Percentiles rank a stretch among this genome's conserved stretches.
These are phyloP conservation scores for Lerema accius DNA, from an alignment of 1,140 invertebrate species.

Conservation along the genomic window DNA sequence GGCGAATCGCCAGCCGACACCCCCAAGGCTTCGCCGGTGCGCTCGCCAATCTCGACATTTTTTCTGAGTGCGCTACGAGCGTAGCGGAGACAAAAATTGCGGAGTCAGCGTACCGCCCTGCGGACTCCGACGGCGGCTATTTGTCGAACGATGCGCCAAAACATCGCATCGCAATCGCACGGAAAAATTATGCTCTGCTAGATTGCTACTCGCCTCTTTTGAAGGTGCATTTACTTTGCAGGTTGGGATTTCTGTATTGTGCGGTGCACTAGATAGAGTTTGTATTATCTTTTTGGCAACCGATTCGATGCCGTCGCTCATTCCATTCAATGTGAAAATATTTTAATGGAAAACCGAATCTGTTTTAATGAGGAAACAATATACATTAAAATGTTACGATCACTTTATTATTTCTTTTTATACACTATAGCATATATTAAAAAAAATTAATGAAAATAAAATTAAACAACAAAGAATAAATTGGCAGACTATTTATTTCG, in stretches of 20 bases:
- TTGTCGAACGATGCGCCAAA: slow-evolving; percentile 80
- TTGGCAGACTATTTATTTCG: no score
- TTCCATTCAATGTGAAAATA: slow-evolving; percentile 59
- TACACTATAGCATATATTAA: no score
- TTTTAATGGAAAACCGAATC: slow-evolving; percentile 46
- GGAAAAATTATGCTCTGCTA: slow-evolving; percentile 75
- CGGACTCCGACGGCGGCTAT: slow-evolving; percentile 72
- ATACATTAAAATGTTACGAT: slow-evolving; percentile 9
- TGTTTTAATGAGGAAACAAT: slow-evolving; percentile 38
- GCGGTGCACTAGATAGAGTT: slow-evolving; percentile 65
- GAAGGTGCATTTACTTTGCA: slow-evolving; percentile 73
- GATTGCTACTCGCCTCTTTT: slow-evolving; percentile 72
- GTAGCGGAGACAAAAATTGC: slow-evolving; percentile 62
- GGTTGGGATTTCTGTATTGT: slow-evolving; percentile 69
- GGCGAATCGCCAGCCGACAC: slow-evolving; percentile 68
- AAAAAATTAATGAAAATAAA: no score
- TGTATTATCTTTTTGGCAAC: slow-evolving; percentile 77
- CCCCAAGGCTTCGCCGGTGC: slow-evolving; percentile 63
- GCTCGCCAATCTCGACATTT: slow-evolving; percentile 77
- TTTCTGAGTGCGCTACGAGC: slow-evolving; percentile 60
- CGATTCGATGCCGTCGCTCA: slow-evolving; percentile 62
- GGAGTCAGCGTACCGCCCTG: slow-evolving; percentile 71
- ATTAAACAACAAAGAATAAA: no score
- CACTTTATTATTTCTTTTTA: neutral
- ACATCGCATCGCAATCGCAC: slow-evolving; percentile 77